These are phyloP conservation scores for Pedetes capensis DNA, from an alignment of 2,113 vertebrate genomes.

Conservation along the genomic window DNA sequence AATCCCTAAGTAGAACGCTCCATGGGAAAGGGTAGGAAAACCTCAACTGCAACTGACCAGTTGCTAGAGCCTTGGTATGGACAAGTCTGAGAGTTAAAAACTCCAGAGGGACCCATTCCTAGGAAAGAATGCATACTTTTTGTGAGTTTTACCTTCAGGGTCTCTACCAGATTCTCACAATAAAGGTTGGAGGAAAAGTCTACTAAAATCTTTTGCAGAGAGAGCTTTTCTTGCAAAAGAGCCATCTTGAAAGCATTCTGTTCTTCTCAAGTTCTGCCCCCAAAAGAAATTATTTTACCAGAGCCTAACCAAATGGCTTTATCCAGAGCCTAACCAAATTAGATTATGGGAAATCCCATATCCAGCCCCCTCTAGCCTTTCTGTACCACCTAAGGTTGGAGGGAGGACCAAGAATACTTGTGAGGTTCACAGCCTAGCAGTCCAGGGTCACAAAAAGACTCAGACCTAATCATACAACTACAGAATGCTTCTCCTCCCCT, in stretches of 20 bases:
- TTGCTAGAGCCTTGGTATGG: neutral
- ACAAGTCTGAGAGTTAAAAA: neutral
- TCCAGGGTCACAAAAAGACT: neutral
- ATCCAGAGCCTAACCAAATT: neutral
- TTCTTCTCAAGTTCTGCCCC: neutral
- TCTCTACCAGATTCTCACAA: neutral
- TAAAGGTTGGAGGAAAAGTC: neutral
- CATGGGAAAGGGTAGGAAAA: neutral
- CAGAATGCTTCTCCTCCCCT: no score
- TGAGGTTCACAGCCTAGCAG: neutral
- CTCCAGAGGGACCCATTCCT: neutral
- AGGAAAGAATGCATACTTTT: neutral
- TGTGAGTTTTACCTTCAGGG: neutral
- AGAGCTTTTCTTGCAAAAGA: neutral
- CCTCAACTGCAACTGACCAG: neutral
- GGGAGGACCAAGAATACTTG: neutral
- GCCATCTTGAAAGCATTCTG: neutral
- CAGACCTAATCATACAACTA: neutral
- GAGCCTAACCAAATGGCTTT: neutral
- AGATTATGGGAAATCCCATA: neutral
- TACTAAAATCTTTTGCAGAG: neutral
- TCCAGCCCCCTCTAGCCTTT: neutral
- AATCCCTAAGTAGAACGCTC: neutral
- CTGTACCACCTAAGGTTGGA: neutral
- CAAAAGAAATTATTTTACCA: neutral